Conservation (phyloP, 2,888 invertebrate genomes). For the Microctonus aethiopoides region DNA sequence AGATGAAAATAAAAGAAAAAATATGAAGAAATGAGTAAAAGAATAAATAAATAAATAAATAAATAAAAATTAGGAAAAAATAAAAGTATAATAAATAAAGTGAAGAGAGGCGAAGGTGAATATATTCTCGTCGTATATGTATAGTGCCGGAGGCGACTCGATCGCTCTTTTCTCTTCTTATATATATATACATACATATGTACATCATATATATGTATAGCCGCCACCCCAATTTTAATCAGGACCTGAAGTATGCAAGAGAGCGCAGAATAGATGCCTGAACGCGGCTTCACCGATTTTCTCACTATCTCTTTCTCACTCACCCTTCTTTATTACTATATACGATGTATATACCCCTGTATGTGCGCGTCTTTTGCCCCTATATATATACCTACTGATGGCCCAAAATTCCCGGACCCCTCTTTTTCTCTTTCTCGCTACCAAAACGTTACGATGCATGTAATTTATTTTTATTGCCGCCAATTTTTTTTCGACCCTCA, state of each 20-base stretch:
- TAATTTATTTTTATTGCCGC: conserved; percentile 68
- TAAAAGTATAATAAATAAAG: conserved; percentile 24
- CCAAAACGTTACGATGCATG: conserved; percentile 66
- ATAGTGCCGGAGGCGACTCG: conserved; percentile 43
- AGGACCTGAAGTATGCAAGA: conserved; percentile 65
- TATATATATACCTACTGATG: not conserved
- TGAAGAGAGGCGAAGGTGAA: conserved; percentile 28
- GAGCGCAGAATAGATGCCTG: conserved; percentile 61
- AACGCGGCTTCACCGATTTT: conserved; percentile 46
- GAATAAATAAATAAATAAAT: not conserved
- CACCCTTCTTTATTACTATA: too few species aligned
- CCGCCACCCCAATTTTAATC: conserved; percentile 67
- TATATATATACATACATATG: too few species aligned
- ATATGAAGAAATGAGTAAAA: not conserved
- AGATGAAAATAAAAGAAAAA: conserved; percentile 10
- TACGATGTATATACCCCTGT: not conserved
- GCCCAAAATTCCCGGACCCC: conserved; percentile 29
- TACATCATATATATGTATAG: conserved; percentile 45
- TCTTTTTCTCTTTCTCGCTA: too few species aligned
- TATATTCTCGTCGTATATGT: conserved; percentile 42
- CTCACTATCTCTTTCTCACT: conserved; percentile 43
- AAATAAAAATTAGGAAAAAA: conserved; percentile 26
- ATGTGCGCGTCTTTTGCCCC: not conserved
- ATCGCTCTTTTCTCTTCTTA: conserved; percentile 39
- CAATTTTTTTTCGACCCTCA: conserved; percentile 66